Conservation (phyloP, 2,797 vertebrate genomes). For the Scolopax bukidnonensis region DNA sequence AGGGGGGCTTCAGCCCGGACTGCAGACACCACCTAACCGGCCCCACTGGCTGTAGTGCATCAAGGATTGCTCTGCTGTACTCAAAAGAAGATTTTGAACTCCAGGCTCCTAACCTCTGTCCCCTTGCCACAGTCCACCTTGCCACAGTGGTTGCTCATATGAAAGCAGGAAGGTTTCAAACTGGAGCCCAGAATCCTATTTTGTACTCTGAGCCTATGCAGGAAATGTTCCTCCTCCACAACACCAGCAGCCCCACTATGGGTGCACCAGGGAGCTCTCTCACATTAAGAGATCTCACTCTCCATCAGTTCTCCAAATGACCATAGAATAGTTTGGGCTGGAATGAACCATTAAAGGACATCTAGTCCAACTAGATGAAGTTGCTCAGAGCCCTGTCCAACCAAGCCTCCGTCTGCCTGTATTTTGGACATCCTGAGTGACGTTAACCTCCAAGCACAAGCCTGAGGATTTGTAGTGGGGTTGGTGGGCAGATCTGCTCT, state of each 20-base stretch:
- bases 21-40: background rate
- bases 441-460: background rate
- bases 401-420: fast-evolving
- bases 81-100: background rate
- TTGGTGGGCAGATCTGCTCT: background rate
- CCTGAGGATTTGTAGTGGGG: background rate
- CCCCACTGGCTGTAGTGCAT: background rate
- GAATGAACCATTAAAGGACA: background rate
- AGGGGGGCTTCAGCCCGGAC: background rate
- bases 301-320: background rate
- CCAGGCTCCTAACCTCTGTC: background rate
- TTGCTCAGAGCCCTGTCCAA: background rate
- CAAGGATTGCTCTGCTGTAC: background rate
- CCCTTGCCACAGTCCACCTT: background rate
- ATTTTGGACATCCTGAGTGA: background rate
- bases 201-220: background rate
- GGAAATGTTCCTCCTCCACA: background rate
- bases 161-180: background rate
- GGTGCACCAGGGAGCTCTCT: background rate
- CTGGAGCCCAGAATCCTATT: background rate
- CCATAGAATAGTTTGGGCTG: background rate
- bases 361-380: background rate
- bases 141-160: background rate
- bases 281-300: background rate
- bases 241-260: background rate